Evolutionary conservation across 2,888 invertebrate species (phyloP).

Genomic region (Lithophane leautieri): DNA sequence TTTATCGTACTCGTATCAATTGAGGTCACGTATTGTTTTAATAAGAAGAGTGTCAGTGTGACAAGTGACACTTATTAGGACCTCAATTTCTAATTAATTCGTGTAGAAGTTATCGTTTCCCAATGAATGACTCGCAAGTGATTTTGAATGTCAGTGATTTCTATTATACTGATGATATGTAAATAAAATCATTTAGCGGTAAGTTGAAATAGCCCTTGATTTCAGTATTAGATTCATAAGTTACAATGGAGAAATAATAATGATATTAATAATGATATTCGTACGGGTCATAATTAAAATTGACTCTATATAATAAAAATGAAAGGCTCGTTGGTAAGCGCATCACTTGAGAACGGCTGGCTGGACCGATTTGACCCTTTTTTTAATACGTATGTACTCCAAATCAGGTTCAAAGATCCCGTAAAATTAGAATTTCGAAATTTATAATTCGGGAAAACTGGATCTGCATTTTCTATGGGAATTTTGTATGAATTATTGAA

Average conservation of each 20-base stretch:
- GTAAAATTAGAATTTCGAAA: too few relatives aligned
- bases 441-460: too few relatives aligned
- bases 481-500: too few relatives aligned
- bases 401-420: too few relatives aligned
- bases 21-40: conserved; percentile 36
- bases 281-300: conserved; percentile 11
- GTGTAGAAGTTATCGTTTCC: conserved; percentile 35
- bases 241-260: neutral
- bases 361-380: too few relatives aligned
- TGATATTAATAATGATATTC: conserved; percentile 14
- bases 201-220: neutral
- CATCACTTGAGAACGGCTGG: too few relatives aligned
- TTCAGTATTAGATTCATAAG: neutral
- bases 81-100: conserved; percentile 52
- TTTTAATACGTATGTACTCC: too few relatives aligned
- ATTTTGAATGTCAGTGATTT: conserved; percentile 23
- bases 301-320: conserved; percentile 1
- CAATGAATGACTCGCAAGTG: conserved; percentile 22
- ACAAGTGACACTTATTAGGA: conserved; percentile 50
- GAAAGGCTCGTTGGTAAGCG: too few relatives aligned
- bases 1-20: conserved; percentile 37
- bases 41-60: conserved; percentile 53
- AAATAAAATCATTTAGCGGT: conserved; percentile 11
- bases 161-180: conserved; percentile 2
- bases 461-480: too few relatives aligned